Percentiles rank a stretch among this genome's conserved stretches.
Conservation (phyloP, 2,888 invertebrate species). For the Sinotaia quadrata region DNA sequence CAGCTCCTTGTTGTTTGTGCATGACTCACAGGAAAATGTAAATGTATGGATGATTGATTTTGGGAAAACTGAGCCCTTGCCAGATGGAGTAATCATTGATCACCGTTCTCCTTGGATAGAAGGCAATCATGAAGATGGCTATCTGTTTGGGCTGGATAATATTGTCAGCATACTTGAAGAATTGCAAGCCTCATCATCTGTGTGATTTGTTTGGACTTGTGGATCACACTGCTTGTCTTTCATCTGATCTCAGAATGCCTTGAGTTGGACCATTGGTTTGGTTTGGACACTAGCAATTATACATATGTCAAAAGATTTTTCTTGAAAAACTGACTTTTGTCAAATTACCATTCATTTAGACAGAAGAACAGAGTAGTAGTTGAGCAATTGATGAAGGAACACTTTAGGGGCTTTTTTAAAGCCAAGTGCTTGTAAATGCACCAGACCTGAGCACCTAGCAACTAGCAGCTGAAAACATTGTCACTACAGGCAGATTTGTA, state of each 20-base stretch:
- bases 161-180: slow-evolving; percentile 84
- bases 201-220: not conserved
- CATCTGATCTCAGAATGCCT: too few relatives aligned
- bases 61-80: slow-evolving; percentile 69
- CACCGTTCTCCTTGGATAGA: slow-evolving; percentile 89
- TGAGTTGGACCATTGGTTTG: not conserved
- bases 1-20: slow-evolving; percentile 71
- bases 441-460: too few relatives aligned
- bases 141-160: slow-evolving; percentile 91
- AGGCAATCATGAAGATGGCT: slow-evolving; percentile 97
- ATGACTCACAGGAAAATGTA: slow-evolving; percentile 63
- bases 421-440: too few relatives aligned
- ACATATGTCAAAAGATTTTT: too few relatives aligned
- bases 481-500: too few relatives aligned
- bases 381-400: too few relatives aligned
- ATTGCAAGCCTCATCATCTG: slow-evolving; percentile 34
- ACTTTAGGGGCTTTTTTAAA: too few relatives aligned
- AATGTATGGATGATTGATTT: slow-evolving; percentile 72
- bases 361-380: too few relatives aligned
- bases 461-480: too few relatives aligned
- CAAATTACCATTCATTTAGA: too few relatives aligned
- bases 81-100: slow-evolving; percentile 80
- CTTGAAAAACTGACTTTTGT: too few relatives aligned
- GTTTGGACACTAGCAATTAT: too few relatives aligned
- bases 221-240: not conserved